Base-by-base conservation (phyloP, 2,888 invertebrate genomes). In the Hypsopygia costalis region DNA sequence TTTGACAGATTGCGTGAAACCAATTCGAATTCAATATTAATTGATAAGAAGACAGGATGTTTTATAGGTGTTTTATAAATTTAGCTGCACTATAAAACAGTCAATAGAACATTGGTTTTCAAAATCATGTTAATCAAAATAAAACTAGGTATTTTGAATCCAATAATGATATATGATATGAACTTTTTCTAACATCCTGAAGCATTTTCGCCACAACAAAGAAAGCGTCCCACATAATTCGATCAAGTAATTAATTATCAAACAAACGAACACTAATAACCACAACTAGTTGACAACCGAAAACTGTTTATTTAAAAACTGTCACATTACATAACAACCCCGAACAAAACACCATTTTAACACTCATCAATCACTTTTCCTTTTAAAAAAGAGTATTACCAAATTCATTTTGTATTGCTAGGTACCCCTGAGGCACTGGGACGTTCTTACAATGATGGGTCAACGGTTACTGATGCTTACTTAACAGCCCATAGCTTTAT, bases 401-500 rank as follows among this genome's bases (percentile, higher is more conserved):
- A 73, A 72, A 60, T 71, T 66, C 81, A 81, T 71, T 57, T 53
- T 62, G 47, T 34, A 29, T 36, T 39, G 40, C 51, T 52, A 16
- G 2, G 16, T 43, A 55, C 58, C 56, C 63, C 59, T 51, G 36
- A 46, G 45, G n/a, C 4, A 16, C 16, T 16, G 57, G 65, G 69
- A 68, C 68, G 62, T 58, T 63, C 56, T 53, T 55, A 50, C 68
- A 52, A 56, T 63, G 72, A 67, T 63, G 65, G 66, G 54, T 65
- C 58, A 64, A 64, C 68, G 62, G 67, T 63, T 55, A 83, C 83
- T 85, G 77, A 61, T 76, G 67, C 51, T 51, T 52, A 49, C 41
- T 57, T 54, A 52, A 54, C 58, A 57, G 57, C 62, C 69, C 69
- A 75, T 69, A 70, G 69, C 78, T 80, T 81, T 73, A 76, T 86